Evolutionary conservation across 2,113 vertebrate species (phyloP).

Genomic region (Vanacampus margaritifer): DNA sequence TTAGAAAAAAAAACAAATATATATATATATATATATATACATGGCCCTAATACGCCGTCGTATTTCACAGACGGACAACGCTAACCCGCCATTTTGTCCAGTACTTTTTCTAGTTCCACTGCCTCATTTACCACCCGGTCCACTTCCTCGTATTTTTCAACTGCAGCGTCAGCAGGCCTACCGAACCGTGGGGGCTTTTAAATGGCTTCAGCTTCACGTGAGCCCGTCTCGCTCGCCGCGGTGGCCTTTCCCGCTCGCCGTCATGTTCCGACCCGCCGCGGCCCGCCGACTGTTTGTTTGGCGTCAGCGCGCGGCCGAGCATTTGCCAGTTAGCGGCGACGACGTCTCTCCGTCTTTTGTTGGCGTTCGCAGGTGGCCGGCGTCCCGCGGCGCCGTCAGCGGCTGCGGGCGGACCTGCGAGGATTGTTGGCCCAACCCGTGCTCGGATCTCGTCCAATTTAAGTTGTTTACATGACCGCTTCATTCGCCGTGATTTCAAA

Average conservation of each 20-base stretch:
- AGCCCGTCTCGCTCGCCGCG: not conserved
- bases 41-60: no score
- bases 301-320: constrained; percentile 38
- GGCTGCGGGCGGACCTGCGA: not conserved
- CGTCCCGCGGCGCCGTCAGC: constrained; percentile 11
- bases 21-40: no score
- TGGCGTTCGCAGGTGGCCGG: constrained; percentile 1
- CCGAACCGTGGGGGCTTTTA: not conserved
- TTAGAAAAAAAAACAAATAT: no score
- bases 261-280: constrained; percentile 32
- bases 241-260: constrained; percentile 17
- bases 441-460: constrained; percentile 18
- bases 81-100: no score
- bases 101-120: not conserved
- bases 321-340: constrained; percentile 37
- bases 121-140: no score
- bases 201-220: not conserved
- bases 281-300: constrained; percentile 32
- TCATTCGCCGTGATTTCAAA: constrained; percentile 13
- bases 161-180: not conserved
- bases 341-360: constrained; percentile 6
- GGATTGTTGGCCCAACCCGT: not conserved
- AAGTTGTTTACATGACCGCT: constrained; percentile 26
- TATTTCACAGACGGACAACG: no score
- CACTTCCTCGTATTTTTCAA: not conserved